These are phyloP conservation scores for Drosophila tani DNA, from an alignment of 1,140 invertebrate species.

Conservation along the genomic window DNA sequence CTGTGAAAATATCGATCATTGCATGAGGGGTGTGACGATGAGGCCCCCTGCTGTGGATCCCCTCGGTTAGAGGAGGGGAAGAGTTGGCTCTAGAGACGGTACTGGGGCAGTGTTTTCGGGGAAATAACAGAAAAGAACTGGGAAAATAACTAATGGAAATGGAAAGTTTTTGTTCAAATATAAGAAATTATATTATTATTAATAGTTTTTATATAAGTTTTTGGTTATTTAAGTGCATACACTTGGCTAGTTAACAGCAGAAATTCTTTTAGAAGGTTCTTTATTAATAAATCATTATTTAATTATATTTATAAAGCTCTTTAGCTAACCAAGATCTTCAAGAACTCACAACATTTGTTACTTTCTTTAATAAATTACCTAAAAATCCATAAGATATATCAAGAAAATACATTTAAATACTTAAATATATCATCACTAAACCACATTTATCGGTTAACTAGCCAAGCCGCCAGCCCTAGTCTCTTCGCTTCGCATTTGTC, in stretches of 20 bases:
- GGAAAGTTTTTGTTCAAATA: not conserved
- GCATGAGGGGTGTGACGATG: conserved; percentile 73
- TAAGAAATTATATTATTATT: not conserved
- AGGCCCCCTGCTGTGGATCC: not conserved
- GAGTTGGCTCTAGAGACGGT: not conserved
- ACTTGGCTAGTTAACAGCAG: not conserved
- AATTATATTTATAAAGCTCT: not conserved
- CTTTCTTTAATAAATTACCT: too few species aligned
- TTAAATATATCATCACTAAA: too few species aligned
- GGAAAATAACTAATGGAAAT: not conserved
- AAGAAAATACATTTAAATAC: too few species aligned
- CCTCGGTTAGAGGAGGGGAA: not conserved
- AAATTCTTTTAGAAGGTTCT: not conserved
- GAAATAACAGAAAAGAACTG: too few species aligned
- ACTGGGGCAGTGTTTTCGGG: not conserved
- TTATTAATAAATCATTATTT: not conserved
- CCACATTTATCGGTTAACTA: not conserved
- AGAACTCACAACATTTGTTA: too few species aligned
- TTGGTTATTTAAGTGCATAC: not conserved
- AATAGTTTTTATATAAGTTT: not conserved
- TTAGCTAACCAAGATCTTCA: not conserved
- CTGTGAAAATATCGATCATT: conserved; percentile 82
- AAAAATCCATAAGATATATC: too few species aligned
- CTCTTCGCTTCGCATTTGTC: conserved; percentile 35
- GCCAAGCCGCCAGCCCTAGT: conserved; percentile 8